These are phyloP conservation scores for Spondyliosoma cantharus DNA, from an alignment of 2,797 vertebrate genomes.

Conservation along the genomic window DNA sequence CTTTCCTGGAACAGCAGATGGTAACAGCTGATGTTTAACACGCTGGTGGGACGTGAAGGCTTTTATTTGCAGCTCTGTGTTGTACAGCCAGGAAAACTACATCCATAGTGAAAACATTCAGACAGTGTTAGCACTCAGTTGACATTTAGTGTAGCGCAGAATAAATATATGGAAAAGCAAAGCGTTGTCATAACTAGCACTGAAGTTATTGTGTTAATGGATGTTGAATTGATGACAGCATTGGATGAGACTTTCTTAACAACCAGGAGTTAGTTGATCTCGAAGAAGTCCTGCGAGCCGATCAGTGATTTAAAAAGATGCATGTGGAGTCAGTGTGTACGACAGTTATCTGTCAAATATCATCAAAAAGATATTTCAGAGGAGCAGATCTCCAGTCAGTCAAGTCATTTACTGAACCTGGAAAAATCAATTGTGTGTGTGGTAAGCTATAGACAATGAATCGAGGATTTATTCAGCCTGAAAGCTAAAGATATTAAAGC, in stretches of 20 bases:
- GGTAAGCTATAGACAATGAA: slow-evolving; percentile 8
- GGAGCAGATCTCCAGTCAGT: not conserved
- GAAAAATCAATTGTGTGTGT: not conserved
- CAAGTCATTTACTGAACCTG: not conserved
- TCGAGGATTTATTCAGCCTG: slow-evolving; percentile 26
- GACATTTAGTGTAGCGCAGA: not conserved
- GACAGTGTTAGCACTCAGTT: not conserved
- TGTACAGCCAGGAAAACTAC: not conserved
- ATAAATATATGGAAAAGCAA: not conserved
- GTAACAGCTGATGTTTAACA: slow-evolving; percentile 20
- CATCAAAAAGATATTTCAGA: not conserved
- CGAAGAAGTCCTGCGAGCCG: too few species aligned
- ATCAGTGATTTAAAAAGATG: too few species aligned
- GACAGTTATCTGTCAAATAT: not conserved
- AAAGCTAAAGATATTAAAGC: slow-evolving; percentile 30
- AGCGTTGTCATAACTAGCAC: not conserved
- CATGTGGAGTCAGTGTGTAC: too few species aligned
- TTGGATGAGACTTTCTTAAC: not conserved
- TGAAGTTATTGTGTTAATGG: not conserved
- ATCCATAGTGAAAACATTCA: slow-evolving; percentile 12
- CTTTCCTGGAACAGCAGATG: slow-evolving; percentile 1
- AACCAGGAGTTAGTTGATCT: too few species aligned
- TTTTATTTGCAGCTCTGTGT: not conserved
- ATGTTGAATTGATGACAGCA: not conserved
- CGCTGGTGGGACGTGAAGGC: not conserved